phyloP scores from a whole-genome alignment of 2,797 vertebrate genomes.

The Yasuhikotakia modesta region DNA sequence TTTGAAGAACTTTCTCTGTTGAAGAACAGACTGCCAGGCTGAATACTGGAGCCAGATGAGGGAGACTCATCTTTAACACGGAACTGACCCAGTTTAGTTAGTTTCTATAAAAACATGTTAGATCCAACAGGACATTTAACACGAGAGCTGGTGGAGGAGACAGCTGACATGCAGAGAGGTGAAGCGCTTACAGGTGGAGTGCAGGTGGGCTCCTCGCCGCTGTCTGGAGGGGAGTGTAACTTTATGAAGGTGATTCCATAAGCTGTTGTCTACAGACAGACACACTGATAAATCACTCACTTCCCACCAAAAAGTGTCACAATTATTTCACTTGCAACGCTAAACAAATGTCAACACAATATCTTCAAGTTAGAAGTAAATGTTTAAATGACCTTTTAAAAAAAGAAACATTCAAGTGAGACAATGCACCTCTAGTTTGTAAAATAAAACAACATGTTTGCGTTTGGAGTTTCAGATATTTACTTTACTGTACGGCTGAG shows the following conservation, averaged over 20 bases:
- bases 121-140: neutral
- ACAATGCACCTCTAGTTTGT: neutral
- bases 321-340: too few relatives aligned
- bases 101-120: conserved; percentile 72
- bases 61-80: conserved; percentile 85
- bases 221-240: conserved; percentile 86
- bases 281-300: neutral
- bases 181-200: conserved; percentile 79
- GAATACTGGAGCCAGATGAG: conserved; percentile 69
- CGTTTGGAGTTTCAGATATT: neutral
- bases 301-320: too few relatives aligned
- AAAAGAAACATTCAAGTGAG: neutral
- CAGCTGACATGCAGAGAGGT: neutral
- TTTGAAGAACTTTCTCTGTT: conserved; percentile 76
- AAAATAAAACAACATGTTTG: too few relatives aligned
- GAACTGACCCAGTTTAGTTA: conserved; percentile 90
- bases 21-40: conserved; percentile 87
- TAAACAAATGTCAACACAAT: too few relatives aligned
- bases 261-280: conserved; percentile 76
- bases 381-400: too few relatives aligned
- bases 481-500: conserved; percentile 89
- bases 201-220: conserved; percentile 70
- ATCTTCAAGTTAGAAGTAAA: too few relatives aligned
- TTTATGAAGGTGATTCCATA: conserved; percentile 87
- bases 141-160: neutral